These are phyloP conservation scores for Turritopsis rubra DNA, from an alignment of 30 jellyfish, hydroid and myxozoan species.

Conservation along the genomic window DNA sequence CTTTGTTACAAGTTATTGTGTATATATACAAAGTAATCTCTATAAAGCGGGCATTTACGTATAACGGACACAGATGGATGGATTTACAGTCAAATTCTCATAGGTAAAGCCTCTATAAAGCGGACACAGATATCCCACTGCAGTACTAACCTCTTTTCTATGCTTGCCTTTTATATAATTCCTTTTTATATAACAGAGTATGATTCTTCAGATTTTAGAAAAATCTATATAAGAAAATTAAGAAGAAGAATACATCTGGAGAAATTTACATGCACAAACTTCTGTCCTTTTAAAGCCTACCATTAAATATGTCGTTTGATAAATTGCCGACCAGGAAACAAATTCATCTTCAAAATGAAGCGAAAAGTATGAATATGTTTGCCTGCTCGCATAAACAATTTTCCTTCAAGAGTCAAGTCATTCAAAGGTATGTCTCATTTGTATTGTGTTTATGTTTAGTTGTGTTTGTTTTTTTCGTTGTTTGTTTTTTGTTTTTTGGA, in stretches of 20 bases:
- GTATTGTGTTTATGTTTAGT: no score
- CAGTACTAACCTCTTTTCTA: no score
- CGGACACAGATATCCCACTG: no score
- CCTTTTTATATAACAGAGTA: neutral
- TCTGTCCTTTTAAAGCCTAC: neutral
- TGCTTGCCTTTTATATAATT: no score
- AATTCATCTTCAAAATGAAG: neutral
- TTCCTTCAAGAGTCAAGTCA: neutral
- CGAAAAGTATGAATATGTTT: neutral
- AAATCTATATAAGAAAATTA: no score
- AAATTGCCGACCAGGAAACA: neutral
- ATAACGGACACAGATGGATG: no score
- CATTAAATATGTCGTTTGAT: neutral
- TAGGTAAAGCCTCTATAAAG: no score
- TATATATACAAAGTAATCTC: no score
- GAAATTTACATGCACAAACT: neutral
- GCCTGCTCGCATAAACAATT: neutral
- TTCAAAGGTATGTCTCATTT: neutral
- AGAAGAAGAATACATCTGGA: neutral
- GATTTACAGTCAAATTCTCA: no score
- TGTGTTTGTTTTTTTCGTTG: neutral
- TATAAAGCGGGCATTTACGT: no score
- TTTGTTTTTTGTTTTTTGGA: neutral
- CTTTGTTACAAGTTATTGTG: no score
- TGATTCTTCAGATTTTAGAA: neutral